Conservation (phyloP, 2,888 invertebrate species). For the Cerastis leucographa region DNA sequence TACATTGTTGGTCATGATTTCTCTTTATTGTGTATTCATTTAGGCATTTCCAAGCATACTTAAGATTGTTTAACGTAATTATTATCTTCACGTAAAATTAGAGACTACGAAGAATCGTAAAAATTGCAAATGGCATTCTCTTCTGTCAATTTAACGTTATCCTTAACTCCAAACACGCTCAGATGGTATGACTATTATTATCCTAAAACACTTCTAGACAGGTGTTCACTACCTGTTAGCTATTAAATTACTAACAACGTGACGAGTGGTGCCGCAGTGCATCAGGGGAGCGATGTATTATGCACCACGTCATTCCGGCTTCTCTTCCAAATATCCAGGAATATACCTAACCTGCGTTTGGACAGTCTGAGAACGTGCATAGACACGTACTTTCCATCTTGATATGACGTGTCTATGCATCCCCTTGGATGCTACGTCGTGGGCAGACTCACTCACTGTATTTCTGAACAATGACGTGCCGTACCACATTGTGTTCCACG, state of each 20-base stretch:
- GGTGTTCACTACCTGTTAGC: not conserved
- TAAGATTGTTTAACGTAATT: not conserved
- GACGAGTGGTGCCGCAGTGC: constrained; percentile 2
- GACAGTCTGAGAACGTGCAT: not conserved
- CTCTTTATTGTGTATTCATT: not conserved
- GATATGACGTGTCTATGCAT: no score
- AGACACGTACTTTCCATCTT: no score
- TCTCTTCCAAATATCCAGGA: constrained; percentile 24
- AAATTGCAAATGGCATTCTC: not conserved
- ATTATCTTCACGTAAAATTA: not conserved
- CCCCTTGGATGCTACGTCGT: not conserved
- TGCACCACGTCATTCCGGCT: constrained; percentile 14
- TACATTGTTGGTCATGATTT: not conserved
- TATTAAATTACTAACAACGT: not conserved
- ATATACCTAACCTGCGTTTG: not conserved
- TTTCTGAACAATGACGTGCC: not conserved
- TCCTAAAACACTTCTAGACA: not conserved
- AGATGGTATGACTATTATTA: not conserved
- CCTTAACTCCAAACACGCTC: no score
- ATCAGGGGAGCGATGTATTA: constrained; percentile 37
- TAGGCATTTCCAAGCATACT: not conserved
- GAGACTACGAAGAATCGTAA: not conserved
- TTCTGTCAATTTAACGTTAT: not conserved
- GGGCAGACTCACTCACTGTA: not conserved
- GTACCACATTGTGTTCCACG: not conserved